These are phyloP conservation scores for Stegophylla sp. DNA, from an alignment of 2,888 invertebrate species.

Conservation along the genomic window DNA sequence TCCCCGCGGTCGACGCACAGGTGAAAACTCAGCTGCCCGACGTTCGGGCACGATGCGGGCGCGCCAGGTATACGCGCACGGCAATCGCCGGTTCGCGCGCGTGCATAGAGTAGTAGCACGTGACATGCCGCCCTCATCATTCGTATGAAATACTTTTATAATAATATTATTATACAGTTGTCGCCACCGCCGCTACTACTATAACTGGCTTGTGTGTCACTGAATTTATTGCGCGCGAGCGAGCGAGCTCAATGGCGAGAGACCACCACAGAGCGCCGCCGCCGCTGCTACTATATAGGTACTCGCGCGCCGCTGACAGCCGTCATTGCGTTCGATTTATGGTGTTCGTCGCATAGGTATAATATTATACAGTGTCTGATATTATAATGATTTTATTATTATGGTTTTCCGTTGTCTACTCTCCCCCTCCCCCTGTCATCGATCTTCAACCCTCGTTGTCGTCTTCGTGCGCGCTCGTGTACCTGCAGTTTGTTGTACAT, in stretches of 20 bases:
- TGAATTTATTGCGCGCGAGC: slow-evolving; percentile 21
- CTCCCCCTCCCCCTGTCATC: background rate
- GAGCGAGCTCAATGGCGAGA: background rate
- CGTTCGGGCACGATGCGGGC: slow-evolving; percentile 36
- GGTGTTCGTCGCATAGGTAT: background rate
- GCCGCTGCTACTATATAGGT: background rate
- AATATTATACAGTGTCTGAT: background rate
- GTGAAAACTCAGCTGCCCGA: slow-evolving; percentile 55
- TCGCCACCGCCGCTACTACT: background rate
- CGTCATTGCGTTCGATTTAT: background rate
- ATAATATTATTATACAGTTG: too few species aligned
- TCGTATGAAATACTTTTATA: too few species aligned
- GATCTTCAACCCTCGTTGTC: too few species aligned
- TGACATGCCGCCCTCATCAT: slow-evolving; percentile 52
- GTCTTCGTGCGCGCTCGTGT: too few species aligned
- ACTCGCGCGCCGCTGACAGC: background rate
- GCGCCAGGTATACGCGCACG: slow-evolving; percentile 14
- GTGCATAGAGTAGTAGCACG: slow-evolving; percentile 27
- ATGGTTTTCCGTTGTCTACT: background rate
- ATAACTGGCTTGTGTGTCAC: slow-evolving; percentile 6
- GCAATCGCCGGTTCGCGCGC: background rate
- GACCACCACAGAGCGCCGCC: background rate
- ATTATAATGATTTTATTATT: too few species aligned
- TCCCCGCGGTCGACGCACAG: too few species aligned
- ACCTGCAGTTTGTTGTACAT: too few species aligned